Percentiles rank a stretch among this genome's conserved stretches.
Evolutionary conservation across 2,888 invertebrate species (phyloP).

Genomic region (Bruchidius siliquastri): DNA sequence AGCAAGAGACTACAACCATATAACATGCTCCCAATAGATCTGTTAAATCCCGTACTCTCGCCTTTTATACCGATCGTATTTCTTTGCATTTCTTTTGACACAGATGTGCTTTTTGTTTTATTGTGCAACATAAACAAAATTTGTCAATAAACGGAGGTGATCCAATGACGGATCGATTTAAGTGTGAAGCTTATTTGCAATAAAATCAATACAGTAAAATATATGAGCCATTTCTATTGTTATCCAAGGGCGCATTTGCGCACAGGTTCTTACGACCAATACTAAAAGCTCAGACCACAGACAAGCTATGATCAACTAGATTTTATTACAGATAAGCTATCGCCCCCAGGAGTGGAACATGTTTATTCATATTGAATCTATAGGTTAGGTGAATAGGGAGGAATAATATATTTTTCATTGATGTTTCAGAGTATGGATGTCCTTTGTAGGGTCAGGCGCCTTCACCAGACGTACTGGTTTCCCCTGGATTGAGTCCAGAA

Average conservation of each 20-base stretch:
- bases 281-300: conserved; percentile 34
- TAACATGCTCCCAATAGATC: background rate
- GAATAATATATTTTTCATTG: no score
- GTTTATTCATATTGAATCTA: no score
- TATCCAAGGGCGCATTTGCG: conserved; percentile 31
- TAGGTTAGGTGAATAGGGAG: no score
- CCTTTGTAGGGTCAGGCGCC: no score
- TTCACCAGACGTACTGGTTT: background rate
- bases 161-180: conserved; percentile 32
- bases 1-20: background rate
- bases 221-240: conserved; percentile 37
- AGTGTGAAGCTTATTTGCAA: conserved; percentile 41
- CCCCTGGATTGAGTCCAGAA: no score
- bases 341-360: no score
- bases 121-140: conserved; percentile 22
- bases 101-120: conserved; percentile 19
- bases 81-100: conserved; percentile 5
- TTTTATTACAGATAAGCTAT: no score
- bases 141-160: conserved; percentile 31
- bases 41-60: background rate
- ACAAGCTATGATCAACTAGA: conserved; percentile 30
- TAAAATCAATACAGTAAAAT: conserved; percentile 44
- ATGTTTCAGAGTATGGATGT: no score
- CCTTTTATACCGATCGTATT: background rate
- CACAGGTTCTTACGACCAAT: conserved; percentile 33